Base-by-base conservation (phyloP, 2,797 vertebrate genomes). In the Dromococcyx pavoninus region DNA sequence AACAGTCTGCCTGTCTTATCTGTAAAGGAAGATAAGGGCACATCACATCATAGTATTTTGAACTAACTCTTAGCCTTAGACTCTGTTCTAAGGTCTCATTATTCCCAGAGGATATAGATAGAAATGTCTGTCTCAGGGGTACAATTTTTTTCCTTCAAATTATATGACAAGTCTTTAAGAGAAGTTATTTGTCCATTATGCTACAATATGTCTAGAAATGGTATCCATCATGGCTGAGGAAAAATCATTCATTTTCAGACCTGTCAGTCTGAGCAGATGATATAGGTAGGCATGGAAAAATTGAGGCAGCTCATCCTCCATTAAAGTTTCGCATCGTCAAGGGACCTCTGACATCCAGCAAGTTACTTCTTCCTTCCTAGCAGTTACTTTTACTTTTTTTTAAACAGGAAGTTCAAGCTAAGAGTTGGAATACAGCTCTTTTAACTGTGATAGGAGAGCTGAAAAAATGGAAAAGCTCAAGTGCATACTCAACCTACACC, bases 171-270 rank as follows among this genome's bases (percentile, higher is more conserved):
- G 83, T 97, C 76, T 96, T 95, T 94, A 96, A 90, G 91, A 95
- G 92, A 95, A 90, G 76, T 94, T 94, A 95, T 91, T 96, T 96
- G 91, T 94, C 94, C 92, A 95, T 95, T 93, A 96, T 89, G 84
- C 70, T 93, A 71, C 90, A 95, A 77, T 93, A 93, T 92, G 83
- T 96, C 94, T 95, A 77, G 81, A 80, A 93, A 95, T n/a, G 78
- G 91, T 91, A 94, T 95, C 91, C 93, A 94, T 95, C 95, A 95
- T 39, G 79, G 92, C 33, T 88, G 92, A 97, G 91, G 77, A 23
- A 88, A 96, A 96, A 93, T 95, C 86, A 94, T 95, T 97, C 89
- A 94, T 97, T 96, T 97, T 88, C 90, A 89, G 89, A 95, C 24
- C 95, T 97, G 93, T 90, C 96, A 93, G 73, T 96, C 64, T 76